Evolutionary conservation across 2,797 vertebrate species (phyloP).

Genomic region (Gambelia wislizenii): DNA sequence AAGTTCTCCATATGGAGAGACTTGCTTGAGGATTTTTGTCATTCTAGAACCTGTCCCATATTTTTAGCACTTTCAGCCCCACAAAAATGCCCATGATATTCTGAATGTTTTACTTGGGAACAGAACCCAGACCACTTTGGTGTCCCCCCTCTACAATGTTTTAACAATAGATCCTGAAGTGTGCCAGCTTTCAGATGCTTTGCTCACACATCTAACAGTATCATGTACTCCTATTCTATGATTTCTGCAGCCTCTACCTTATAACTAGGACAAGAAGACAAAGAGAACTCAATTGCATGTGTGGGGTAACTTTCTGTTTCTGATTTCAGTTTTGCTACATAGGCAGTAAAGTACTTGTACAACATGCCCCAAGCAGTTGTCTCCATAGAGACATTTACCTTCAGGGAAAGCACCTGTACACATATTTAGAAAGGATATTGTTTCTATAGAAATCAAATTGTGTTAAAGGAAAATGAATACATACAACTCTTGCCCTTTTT

Average conservation of each 20-base stretch:
- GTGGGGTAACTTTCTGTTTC: background rate
- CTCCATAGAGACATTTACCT: constrained; percentile 34
- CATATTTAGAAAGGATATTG: constrained; percentile 14
- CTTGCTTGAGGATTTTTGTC: background rate
- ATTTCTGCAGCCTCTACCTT: constrained; percentile 3
- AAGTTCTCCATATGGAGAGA: background rate
- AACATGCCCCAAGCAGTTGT: background rate
- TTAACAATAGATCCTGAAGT: background rate
- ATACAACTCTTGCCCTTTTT: background rate
- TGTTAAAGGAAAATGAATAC: background rate
- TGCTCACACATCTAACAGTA: background rate
- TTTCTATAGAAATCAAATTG: constrained; percentile 13
- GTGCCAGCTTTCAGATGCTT: background rate
- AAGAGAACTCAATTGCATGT: constrained; percentile 9
- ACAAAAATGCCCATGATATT: background rate
- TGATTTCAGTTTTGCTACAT: constrained; percentile 22
- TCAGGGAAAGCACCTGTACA: constrained; percentile 13
- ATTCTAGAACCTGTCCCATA: background rate
- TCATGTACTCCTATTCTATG: background rate
- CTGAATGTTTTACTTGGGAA: background rate
- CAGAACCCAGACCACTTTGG: background rate
- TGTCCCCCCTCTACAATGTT: background rate
- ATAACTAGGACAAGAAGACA: background rate
- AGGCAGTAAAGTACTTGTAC: background rate
- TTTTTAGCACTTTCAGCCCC: background rate